Conservation (phyloP, 2,797 vertebrate genomes). For the Decapterus maruadsi region DNA sequence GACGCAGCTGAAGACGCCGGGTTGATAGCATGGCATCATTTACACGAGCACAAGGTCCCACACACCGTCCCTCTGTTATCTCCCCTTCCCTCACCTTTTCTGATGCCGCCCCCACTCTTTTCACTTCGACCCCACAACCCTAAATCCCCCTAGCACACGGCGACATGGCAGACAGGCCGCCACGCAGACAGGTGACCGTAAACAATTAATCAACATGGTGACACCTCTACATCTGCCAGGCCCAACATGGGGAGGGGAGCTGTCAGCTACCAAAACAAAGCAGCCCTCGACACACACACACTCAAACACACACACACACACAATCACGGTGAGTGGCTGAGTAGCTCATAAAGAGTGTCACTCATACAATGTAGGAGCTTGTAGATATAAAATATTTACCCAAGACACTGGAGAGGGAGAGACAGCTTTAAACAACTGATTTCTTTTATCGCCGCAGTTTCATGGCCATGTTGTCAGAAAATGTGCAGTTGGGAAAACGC, state of each 20-base stretch:
- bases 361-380: conserved; percentile 55
- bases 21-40: conserved; percentile 68
- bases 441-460: not conserved
- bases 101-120: conserved; percentile 44
- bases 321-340: conserved; percentile 44
- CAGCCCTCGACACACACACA: conserved; percentile 68
- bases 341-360: conserved; percentile 72
- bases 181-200: conserved; percentile 89
- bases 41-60: conserved; percentile 59
- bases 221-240: conserved; percentile 92
- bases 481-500: not conserved
- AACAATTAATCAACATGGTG: conserved; percentile 92
- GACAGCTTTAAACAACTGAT: conserved; percentile 31
- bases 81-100: conserved; percentile 73
- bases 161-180: conserved; percentile 85
- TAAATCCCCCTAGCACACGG: conserved; percentile 81
- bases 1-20: conserved; percentile 77
- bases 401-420: conserved; percentile 43
- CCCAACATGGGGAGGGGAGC: conserved; percentile 83
- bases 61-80: conserved; percentile 62
- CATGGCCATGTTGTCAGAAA: not conserved
- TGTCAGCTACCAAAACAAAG: conserved; percentile 84
- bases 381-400: conserved; percentile 73
- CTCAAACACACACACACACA: conserved; percentile 37
- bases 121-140: conserved; percentile 74